Base-by-base conservation (phyloP, 2,888 invertebrate genomes). In the Phragmatobia fuliginosa region DNA sequence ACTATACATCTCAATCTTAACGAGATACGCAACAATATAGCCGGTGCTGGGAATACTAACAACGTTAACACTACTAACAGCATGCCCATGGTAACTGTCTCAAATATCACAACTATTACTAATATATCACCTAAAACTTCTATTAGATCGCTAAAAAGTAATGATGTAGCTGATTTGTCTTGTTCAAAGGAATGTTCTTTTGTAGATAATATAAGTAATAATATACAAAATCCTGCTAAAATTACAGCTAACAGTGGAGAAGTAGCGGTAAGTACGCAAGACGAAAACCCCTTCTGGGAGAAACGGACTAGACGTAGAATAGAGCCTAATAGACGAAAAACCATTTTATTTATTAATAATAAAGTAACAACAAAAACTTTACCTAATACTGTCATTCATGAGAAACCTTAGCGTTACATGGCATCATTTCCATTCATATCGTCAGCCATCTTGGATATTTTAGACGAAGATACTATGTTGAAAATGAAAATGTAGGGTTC, bases 41-140 rank as follows among this genome's bases (percentile, higher is more conserved):
- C 90, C 88, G 92, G 94, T 93, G 93, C 92, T 88, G 93, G 93
- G 88, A 91, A 89, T 85, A 86, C 87, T 93, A 92, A 90, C 82
- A 85, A 79, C 82, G 85, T 88, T 89, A 92, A 90, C 80, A 81
- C 90, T 81, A 86, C 91, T 93, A 94, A 92, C 89, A 88, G 85
- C 94, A 95, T 94, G 93, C 92, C 95, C 86, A 94, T 93, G 95
- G 95, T 95, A 95, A 95, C 94, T 91, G 95, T 95, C 85, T 95
- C 95, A 92, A 95, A 95, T 88, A 95, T 95, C 86, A 94, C 92
- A 85, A 95, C 95, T 85, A 95, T 93, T 87, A 93, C 95, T 94
- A 95, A 94, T 88, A 93, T 94, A 83, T 94, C 95, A 89, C 93
- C 94, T 82, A 94, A 94, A 87, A 92, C 90, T 91, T 93, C 94